Base-by-base conservation (phyloP, 2,113 vertebrate genomes). In the Alexandromys fortis region DNA sequence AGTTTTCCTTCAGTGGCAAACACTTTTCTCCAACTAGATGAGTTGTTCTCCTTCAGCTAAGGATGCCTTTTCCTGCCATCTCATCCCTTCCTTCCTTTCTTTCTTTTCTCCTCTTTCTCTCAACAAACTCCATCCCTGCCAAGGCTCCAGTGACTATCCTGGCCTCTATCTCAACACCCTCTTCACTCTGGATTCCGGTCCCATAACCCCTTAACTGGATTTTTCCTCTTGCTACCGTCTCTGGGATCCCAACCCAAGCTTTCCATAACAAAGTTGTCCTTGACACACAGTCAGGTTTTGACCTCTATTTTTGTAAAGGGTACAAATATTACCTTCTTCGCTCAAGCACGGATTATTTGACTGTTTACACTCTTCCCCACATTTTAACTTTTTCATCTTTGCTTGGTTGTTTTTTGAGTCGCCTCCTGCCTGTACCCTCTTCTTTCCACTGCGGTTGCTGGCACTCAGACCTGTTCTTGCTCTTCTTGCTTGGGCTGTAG, bases 261-360 rank as follows among this genome's bases (percentile, higher is more conserved):
- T 89, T 42, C 77, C 52, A 55, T 67, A 61, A 26, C 22, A 33
- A 73, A 94, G 12, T 73, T 14, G 38, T 16, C 49, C 73, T 93
- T 52, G 65, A 97, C 93, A 61, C 85, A 28, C 45, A 26, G 9
- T 79, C 22, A 16, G 55, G 24, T 88, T 79, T 35, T 95, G 42
- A 30, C 52, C 68, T 90, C 70, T 63, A 67, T 81, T 92, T 92
- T 86, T 75, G 47, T 65, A 90, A 95, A 90, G 38, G 49, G 61
- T 75, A 58, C 9, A 65, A 68, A 83, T 35, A 72, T 63, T 81
- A 77, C 78, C 52, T 61, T 92, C 45, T 35, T 92, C 47, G 35
- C 63, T 82, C 24, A 67, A 52, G 79, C 90, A 52, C 14, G 79
- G 75, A 47, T n/a, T 47, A 52, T 82, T 76, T 68, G 28, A 45